These are phyloP conservation scores for Colletes collaris DNA, from an alignment of 2,888 invertebrate genomes.

Conservation along the genomic window DNA sequence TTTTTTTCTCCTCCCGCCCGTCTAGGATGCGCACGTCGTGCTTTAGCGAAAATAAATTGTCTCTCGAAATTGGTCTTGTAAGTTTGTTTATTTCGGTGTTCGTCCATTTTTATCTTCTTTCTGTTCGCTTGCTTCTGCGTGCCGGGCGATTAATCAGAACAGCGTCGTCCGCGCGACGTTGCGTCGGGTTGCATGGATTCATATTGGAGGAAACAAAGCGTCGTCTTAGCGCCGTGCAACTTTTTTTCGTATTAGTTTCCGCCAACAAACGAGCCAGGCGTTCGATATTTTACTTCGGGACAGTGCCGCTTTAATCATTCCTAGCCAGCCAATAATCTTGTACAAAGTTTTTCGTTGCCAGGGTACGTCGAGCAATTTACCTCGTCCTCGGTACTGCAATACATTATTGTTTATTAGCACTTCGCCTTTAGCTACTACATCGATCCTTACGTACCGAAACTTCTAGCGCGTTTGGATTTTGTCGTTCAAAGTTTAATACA, in stretches of 20 bases:
- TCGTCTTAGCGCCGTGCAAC: background rate
- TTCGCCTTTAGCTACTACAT: background rate
- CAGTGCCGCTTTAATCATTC: background rate
- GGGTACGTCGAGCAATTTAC: background rate
- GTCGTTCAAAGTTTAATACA: too few species aligned
- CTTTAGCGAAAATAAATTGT: conserved; percentile 46
- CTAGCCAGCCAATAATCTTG: conserved; percentile 7
- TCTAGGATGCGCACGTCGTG: background rate
- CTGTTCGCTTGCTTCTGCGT: background rate
- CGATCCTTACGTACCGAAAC: background rate
- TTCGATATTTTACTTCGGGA: background rate
- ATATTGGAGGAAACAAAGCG: background rate
- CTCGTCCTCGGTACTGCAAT: background rate
- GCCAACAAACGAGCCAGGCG: background rate
- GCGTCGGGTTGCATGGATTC: background rate
- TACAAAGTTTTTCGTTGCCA: conserved; percentile 2
- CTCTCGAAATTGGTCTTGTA: conserved; percentile 33
- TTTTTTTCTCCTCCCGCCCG: conserved; percentile 26
- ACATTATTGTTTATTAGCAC: conserved; percentile 1
- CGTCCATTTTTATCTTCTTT: background rate
- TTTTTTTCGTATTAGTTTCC: background rate
- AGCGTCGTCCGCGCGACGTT: too few species aligned
- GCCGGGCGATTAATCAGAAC: conserved; percentile 14
- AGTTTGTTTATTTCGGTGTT: conserved; percentile 30
- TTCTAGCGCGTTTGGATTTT: too few species aligned